phyloP scores from a whole-genome alignment of 2,888 invertebrate genomes.

The Cephus spinipes region DNA sequence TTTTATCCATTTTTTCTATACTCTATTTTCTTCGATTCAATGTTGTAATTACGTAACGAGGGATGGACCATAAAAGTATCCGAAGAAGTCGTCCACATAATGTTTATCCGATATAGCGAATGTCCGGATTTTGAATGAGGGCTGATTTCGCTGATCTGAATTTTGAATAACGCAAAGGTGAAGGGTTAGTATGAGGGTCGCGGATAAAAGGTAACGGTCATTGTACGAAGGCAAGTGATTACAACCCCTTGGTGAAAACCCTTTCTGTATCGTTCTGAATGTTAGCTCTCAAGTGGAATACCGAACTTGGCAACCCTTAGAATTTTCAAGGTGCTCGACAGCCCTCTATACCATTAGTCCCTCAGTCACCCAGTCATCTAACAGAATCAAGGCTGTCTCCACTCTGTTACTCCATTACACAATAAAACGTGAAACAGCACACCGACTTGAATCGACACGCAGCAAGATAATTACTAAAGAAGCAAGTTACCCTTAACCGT shows the following conservation, averaged over 20 bases:
- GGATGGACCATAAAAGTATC: neutral
- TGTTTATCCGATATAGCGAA: neutral
- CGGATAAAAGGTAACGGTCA: neutral
- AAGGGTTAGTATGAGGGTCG: neutral
- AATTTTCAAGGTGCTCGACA: neutral
- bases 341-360: neutral
- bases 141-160: too few relatives aligned
- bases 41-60: neutral
- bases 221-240: neutral
- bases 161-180: neutral
- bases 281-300: neutral
- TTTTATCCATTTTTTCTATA: slow-evolving; percentile 17
- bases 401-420: neutral
- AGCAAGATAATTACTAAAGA: neutral
- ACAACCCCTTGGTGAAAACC: neutral
- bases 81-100: neutral
- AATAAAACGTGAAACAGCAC: neutral
- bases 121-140: neutral
- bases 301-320: neutral
- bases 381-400: neutral
- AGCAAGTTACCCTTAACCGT: neutral
- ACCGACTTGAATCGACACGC: neutral
- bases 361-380: neutral
- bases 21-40: neutral
- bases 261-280: neutral